Conservation (phyloP, 2,888 invertebrate genomes). For the Elmis aenea region DNA sequence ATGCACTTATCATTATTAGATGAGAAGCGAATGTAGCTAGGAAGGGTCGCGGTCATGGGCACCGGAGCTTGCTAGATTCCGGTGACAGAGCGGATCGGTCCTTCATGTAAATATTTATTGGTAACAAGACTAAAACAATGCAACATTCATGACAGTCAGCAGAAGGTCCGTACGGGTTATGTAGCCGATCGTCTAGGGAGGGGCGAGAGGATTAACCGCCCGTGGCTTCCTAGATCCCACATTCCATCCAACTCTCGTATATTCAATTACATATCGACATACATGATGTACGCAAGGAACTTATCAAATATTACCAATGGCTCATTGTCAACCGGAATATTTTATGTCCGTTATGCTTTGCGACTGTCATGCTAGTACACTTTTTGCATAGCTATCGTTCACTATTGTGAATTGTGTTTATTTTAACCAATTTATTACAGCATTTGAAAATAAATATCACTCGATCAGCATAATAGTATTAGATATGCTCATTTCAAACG, state of each 20-base stretch:
- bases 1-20: slow-evolving; percentile 11
- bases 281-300: slow-evolving; percentile 17
- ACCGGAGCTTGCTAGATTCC: slow-evolving; percentile 4
- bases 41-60: slow-evolving; percentile 12
- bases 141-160: slow-evolving; percentile 14
- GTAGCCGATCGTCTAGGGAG: slow-evolving; percentile 11
- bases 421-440: too few relatives aligned
- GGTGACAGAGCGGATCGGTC: slow-evolving; percentile 19
- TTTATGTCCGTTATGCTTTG: slow-evolving; percentile 15
- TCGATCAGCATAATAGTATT: too few relatives aligned
- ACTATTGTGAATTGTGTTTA: background rate
- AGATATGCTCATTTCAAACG: too few relatives aligned
- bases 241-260: slow-evolving; percentile 34
- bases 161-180: slow-evolving; percentile 10
- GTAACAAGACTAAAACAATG: slow-evolving; percentile 19
- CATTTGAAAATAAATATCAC: too few relatives aligned
- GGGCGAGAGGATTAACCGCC: slow-evolving; percentile 27
- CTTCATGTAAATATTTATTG: slow-evolving; percentile 17
- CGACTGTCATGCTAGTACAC: slow-evolving; percentile 11
- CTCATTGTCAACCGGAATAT: slow-evolving; percentile 12
- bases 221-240: slow-evolving; percentile 28
- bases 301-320: slow-evolving; percentile 15
- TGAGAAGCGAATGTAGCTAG: slow-evolving; percentile 6
- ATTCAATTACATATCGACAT: slow-evolving; percentile 30
- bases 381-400: slow-evolving; percentile 6